Conservation (phyloP, 2,888 invertebrate genomes). For the Lycaena phlaeas region DNA sequence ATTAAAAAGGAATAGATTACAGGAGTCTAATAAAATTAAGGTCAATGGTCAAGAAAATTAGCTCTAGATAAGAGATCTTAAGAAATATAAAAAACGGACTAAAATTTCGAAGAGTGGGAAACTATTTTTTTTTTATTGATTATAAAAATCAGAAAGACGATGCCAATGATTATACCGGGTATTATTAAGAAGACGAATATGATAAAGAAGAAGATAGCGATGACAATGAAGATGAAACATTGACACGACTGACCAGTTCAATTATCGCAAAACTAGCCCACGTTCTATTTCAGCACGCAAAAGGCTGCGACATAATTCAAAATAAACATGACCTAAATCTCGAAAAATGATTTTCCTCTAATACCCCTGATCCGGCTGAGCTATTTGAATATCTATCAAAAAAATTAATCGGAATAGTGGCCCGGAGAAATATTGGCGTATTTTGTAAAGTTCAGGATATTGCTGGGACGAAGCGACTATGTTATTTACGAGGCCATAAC, state of each 20-base stretch:
- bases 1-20: too few species aligned
- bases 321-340: constrained; percentile 10
- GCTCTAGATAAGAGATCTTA: too few species aligned
- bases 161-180: too few species aligned
- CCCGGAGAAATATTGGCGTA: constrained; percentile 30
- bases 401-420: constrained; percentile 15
- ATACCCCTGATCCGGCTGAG: constrained; percentile 4
- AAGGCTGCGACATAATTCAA: constrained; percentile 13
- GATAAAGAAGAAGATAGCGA: too few species aligned
- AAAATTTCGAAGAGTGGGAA: too few species aligned
- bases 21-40: too few species aligned
- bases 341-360: constrained; percentile 5
- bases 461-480: constrained; percentile 27
- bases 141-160: too few species aligned
- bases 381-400: constrained; percentile 8
- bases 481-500: constrained; percentile 43
- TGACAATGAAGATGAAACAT: too few species aligned
- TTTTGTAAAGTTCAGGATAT: constrained; percentile 36
- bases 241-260: constrained; percentile 3
- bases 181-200: too few species aligned
- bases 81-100: too few species aligned
- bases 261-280: not conserved
- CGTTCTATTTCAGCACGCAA: not conserved
- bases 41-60: too few species aligned
- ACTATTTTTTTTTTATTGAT: too few species aligned